Evolutionary conservation across 2,113 vertebrate species (phyloP).

Genomic region (Mesoclemmys tuberculata): DNA sequence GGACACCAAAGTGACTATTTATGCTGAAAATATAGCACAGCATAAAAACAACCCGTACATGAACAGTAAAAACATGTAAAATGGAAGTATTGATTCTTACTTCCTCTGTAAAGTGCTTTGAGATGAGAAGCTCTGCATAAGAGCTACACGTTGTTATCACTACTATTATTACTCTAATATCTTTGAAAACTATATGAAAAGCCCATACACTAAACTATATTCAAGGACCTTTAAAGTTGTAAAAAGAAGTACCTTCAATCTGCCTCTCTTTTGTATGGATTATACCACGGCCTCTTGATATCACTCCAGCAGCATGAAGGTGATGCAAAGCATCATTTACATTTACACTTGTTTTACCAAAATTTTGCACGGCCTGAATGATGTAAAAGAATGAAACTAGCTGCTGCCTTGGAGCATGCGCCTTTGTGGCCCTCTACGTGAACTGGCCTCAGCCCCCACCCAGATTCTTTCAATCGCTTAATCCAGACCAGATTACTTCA

Average conservation of each 20-base stretch:
- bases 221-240: not conserved
- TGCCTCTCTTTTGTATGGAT: not conserved
- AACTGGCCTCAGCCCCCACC: not conserved
- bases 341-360: not conserved
- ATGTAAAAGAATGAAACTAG: not conserved
- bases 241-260: not conserved
- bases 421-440: not conserved
- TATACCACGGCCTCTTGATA: not conserved
- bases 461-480: not conserved
- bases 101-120: not conserved
- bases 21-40: not conserved
- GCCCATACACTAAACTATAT: not conserved
- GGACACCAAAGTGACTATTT: not conserved
- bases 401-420: not conserved
- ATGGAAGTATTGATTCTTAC: not conserved
- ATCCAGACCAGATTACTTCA: not conserved
- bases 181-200: not conserved
- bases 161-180: not conserved
- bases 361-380: not conserved
- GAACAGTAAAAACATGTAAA: not conserved
- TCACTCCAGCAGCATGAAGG: not conserved
- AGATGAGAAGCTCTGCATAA: not conserved
- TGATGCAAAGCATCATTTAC: not conserved
- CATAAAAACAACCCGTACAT: not conserved
- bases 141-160: not conserved